Conservation (phyloP, 2,888 invertebrate species). For the Eristalis intricaria region DNA sequence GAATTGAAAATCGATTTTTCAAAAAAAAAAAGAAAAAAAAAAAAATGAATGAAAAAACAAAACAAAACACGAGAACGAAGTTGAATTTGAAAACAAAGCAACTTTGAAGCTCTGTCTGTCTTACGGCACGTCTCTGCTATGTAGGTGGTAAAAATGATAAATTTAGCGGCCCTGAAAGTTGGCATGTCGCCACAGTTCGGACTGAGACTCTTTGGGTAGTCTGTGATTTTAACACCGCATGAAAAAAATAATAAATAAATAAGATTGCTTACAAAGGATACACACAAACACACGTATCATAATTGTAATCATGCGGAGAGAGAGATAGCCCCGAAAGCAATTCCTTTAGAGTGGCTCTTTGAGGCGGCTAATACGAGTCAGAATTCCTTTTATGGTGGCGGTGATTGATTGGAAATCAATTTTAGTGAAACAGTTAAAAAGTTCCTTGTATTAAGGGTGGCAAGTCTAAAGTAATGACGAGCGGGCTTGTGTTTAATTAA, state of each 20-base stretch:
- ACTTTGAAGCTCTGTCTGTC: slow-evolving; percentile 45
- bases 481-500: background rate
- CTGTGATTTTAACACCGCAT: slow-evolving; percentile 22
- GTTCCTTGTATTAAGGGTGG: slow-evolving; percentile 14
- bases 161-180: slow-evolving; percentile 64
- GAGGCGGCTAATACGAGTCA: slow-evolving; percentile 5
- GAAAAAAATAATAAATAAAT: slow-evolving; percentile 33
- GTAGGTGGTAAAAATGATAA: slow-evolving; percentile 72
- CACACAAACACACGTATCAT: slow-evolving; percentile 10
- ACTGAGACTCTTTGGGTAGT: slow-evolving; percentile 36
- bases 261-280: slow-evolving; percentile 14
- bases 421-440: slow-evolving; percentile 29
- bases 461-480: background rate
- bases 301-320: background rate
- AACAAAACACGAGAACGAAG: slow-evolving; percentile 1
- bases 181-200: slow-evolving; percentile 62
- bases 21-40: slow-evolving; percentile 13
- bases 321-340: background rate
- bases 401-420: slow-evolving; percentile 61
- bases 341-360: slow-evolving; percentile 22
- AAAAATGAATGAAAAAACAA: background rate
- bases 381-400: slow-evolving; percentile 4
- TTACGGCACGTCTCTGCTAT: slow-evolving; percentile 30
- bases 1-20: slow-evolving; percentile 68
- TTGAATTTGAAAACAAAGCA: slow-evolving; percentile 50